Conservation (phyloP, 2,113 vertebrate species). For the Pao palembangensis region DNA sequence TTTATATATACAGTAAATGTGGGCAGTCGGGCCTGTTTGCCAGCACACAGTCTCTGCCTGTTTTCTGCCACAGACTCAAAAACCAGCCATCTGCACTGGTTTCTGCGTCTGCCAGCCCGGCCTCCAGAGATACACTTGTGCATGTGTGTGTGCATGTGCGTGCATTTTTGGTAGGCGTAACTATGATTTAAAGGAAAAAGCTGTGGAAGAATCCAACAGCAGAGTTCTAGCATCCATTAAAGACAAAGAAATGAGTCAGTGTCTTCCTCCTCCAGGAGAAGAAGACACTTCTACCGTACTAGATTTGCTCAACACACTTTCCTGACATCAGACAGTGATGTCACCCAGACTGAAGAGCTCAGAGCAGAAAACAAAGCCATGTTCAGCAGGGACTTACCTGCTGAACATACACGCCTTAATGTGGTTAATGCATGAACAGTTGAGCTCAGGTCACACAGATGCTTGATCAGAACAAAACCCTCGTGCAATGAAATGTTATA, state of each 20-base stretch:
- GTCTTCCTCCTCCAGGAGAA: neutral
- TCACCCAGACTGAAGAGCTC: too few relatives aligned
- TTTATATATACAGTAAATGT: too few relatives aligned
- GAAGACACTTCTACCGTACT: too few relatives aligned
- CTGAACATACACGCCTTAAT: too few relatives aligned
- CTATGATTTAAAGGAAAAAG: slow-evolving; percentile 25
- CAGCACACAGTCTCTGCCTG: slow-evolving; percentile 39
- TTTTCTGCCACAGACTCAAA: slow-evolving; percentile 51
- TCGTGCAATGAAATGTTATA: too few relatives aligned
- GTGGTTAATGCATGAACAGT: too few relatives aligned
- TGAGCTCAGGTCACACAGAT: too few relatives aligned
- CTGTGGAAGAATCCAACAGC: neutral
- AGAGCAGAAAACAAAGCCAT: too few relatives aligned
- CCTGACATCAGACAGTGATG: too few relatives aligned
- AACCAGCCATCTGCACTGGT: slow-evolving; percentile 62
- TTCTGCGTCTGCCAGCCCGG: slow-evolving; percentile 44
- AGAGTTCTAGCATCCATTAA: neutral
- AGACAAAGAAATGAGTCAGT: neutral
- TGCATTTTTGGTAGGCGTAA: slow-evolving; percentile 6
- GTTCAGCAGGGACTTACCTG: too few relatives aligned
- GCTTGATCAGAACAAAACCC: too few relatives aligned
- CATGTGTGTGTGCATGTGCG: neutral
- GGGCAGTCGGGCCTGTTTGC: slow-evolving; percentile 7
- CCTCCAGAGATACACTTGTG: slow-evolving; percentile 30
- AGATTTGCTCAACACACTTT: too few relatives aligned